Percentiles rank a stretch among this genome's conserved stretches.
These are phyloP conservation scores for Luehdorfia chinensis DNA, from an alignment of 1,140 invertebrate species.

Conservation along the genomic window DNA sequence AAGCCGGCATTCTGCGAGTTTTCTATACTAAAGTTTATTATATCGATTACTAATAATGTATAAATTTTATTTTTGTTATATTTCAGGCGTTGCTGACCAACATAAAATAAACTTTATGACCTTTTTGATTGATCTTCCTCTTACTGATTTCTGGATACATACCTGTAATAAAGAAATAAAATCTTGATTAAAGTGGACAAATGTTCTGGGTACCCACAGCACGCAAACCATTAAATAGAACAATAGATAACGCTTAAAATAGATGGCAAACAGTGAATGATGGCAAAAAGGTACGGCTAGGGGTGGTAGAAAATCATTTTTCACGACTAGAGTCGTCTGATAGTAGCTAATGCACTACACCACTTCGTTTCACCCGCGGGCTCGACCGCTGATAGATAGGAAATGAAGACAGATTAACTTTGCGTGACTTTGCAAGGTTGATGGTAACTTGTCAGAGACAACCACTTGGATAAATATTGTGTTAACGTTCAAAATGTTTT, in stretches of 20 bases:
- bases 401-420: conserved; percentile 74
- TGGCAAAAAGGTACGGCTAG: conserved; percentile 46
- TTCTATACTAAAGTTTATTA: not conserved
- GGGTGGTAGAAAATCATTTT: conserved; percentile 74
- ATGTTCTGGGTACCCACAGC: conserved; percentile 44
- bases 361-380: conserved; percentile 45
- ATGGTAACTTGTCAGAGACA: conserved; percentile 32
- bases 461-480: conserved; percentile 33
- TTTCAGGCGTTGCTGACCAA: no score
- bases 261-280: conserved; percentile 65
- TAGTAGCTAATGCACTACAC: conserved; percentile 62
- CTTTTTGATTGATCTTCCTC: no score
- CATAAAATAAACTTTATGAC: no score
- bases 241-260: conserved; percentile 63
- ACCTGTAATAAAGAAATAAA: conserved; percentile 57
- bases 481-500: conserved; percentile 7
- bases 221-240: conserved; percentile 57
- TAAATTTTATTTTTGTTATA: no score
- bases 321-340: conserved; percentile 60
- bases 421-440: conserved; percentile 61
- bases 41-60: no score
- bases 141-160: conserved; percentile 34
- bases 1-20: not conserved
- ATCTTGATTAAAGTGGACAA: conserved; percentile 56
- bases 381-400: conserved; percentile 67